Evolutionary conservation across 2,113 vertebrate genomes (phyloP), one percentile per base, ranked within the genome.

Genomic region (Scophthalmus maximus): DNA sequence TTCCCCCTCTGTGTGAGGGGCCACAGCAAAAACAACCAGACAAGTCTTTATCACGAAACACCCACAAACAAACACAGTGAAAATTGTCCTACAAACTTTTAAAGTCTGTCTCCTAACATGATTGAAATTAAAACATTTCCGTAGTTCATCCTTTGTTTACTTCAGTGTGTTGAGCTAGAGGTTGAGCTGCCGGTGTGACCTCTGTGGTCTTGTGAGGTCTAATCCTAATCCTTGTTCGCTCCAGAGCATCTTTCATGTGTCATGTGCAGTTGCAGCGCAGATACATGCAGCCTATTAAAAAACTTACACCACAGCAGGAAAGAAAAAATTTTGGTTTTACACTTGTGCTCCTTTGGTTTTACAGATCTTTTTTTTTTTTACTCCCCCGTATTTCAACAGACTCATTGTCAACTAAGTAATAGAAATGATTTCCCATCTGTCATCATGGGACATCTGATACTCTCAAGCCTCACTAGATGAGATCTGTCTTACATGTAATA

Each of bases 1-100:
- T 73, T 64, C 59, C 70, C 42, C 6, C 47, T 73, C 55, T 70
- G 60, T 76, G 63, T 63, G 68, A 79, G 57, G 59, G 71, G 74
- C 64, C 63, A 47, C 67, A 49, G 30, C 32, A 26, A 23, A 81
- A 51, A 59, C 65, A 79, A 47, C 5, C 29, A 58, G 4, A 49
- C 52, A 23, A 27, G 50, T 62, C n/a, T 69, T 63, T 9, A 51
- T 76, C 59, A 6, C 67, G 29, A 3, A 57, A n/a, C 38, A 55
- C 72, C 61, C 52, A 72, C 30, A 11, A 53, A 70, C 26, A 56
- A 17, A 64, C 40, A 49, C 34, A n/a, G 0, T 0, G 18, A n/a
- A 44, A 44, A 44, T 44, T n/a, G 5, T n/a, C 42, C 15, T n/a
- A 2, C 2, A n/a, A 15, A 17, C 36, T 40, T 44, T 44, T n/a